phyloP scores from a whole-genome alignment of 2,113 vertebrate species.

The Passer domesticus region DNA sequence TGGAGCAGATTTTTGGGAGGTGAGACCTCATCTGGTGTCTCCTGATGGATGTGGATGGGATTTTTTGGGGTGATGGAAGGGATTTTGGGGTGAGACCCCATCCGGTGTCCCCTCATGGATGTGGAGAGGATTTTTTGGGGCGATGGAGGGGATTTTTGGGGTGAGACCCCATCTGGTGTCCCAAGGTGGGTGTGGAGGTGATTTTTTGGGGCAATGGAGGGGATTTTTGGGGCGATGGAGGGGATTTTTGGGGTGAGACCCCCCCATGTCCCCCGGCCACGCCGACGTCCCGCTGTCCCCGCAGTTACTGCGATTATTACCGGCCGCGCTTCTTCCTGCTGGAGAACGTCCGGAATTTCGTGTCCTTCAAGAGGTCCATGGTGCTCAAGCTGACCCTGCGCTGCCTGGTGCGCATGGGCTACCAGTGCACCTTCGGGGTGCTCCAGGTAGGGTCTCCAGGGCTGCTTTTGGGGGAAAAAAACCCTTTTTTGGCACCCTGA shows the following conservation, averaged over 20 bases:
- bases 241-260: not conserved
- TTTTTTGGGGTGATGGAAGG: too few species aligned
- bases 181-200: too few species aligned
- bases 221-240: not conserved
- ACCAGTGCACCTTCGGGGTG: slow-evolving; percentile 96
- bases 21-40: too few species aligned
- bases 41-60: too few species aligned
- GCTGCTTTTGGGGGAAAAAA: rapidly evolving
- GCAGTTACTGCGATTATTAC: slow-evolving; percentile 97
- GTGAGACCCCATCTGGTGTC: too few species aligned
- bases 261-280: not conserved
- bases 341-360: slow-evolving; percentile 95
- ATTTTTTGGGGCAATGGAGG: too few species aligned
- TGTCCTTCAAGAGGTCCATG: slow-evolving; percentile 97
- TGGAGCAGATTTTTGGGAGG: too few species aligned
- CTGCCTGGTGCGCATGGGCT: slow-evolving; percentile 95
- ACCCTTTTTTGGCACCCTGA: rapidly evolving
- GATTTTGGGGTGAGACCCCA: too few species aligned
- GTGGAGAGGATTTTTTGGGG: too few species aligned
- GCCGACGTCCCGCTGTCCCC: not conserved
- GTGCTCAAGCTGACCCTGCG: slow-evolving; percentile 94
- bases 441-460: slow-evolving; percentile 78
- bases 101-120: too few species aligned
- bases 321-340: slow-evolving; percentile 92
- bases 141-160: not conserved